Conservation (phyloP, 92 coral and sea anemone genomes). For the Parazoanthus swiftii region DNA sequence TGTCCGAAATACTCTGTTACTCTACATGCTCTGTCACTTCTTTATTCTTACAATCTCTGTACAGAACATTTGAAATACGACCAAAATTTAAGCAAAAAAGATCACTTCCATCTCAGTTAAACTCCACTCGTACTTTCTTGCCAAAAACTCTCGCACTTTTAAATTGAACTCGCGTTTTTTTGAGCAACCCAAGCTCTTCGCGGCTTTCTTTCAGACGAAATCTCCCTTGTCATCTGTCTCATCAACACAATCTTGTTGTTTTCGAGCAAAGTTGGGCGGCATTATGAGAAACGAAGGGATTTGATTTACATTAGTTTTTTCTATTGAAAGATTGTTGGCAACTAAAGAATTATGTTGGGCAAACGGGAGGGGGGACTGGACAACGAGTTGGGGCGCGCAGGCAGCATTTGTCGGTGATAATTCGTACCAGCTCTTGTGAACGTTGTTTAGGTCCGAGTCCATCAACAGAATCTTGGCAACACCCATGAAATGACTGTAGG, state of each 20-base stretch:
- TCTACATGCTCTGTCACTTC: no score
- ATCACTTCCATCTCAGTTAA: background rate
- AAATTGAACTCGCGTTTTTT: background rate
- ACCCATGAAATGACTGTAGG: background rate
- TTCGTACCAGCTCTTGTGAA: background rate
- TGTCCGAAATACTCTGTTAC: no score
- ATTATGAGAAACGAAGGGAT: background rate
- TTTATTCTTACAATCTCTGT: no score
- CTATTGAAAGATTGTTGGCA: background rate
- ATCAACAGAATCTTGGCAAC: background rate
- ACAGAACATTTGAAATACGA: no score
- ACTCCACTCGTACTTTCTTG: background rate
- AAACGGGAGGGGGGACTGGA: background rate
- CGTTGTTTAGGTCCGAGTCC: background rate
- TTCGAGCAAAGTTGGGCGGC: background rate
- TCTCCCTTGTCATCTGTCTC: slow-evolving; percentile 1
- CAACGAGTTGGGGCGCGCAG: background rate
- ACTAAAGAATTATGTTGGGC: background rate
- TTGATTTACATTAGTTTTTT: background rate
- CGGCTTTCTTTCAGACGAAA: slow-evolving; percentile 2
- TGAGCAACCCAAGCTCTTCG: background rate
- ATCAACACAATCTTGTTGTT: background rate
- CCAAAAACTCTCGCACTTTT: background rate
- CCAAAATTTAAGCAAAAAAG: background rate
- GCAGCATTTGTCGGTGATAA: background rate